Percentiles rank a stretch among this genome's conserved stretches.
Conservation (phyloP, 1,140 invertebrate species). For the Panulirus ornatus region DNA sequence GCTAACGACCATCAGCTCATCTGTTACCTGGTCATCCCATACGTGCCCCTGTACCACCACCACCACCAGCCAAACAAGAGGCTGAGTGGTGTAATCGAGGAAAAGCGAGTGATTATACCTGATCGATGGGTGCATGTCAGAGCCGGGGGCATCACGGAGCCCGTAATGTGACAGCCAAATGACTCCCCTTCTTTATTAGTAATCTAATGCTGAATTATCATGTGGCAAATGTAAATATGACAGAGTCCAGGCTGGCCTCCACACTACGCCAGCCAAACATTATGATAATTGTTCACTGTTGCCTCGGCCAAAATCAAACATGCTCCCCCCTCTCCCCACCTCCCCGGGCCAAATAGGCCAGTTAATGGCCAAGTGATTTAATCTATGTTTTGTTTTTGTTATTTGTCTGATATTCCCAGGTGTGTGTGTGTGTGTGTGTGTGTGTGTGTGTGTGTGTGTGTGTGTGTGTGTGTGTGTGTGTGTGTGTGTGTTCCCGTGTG, state of each 20-base stretch:
- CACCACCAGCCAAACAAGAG: neutral
- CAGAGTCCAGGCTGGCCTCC: too few relatives aligned
- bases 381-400: too few relatives aligned
- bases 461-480: neutral
- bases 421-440: neutral
- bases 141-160: neutral
- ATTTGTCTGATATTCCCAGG: too few relatives aligned
- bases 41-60: too few relatives aligned
- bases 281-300: too few relatives aligned
- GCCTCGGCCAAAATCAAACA: too few relatives aligned
- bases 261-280: too few relatives aligned
- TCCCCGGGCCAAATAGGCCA: too few relatives aligned
- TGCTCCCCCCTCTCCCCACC: too few relatives aligned
- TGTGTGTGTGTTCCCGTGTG: neutral
- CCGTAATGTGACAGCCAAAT: neutral
- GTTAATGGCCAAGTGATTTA: too few relatives aligned
- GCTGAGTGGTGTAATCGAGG: neutral
- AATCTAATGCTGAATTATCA: constrained; percentile 1
- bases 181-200: neutral
- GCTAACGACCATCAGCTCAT: too few relatives aligned
- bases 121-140: neutral
- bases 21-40: too few relatives aligned
- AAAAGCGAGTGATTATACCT: neutral
- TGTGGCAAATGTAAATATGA: neutral
- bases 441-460: neutral